phyloP scores from a whole-genome alignment of 2,888 invertebrate genomes.

The Neocrepidodera transversa region DNA sequence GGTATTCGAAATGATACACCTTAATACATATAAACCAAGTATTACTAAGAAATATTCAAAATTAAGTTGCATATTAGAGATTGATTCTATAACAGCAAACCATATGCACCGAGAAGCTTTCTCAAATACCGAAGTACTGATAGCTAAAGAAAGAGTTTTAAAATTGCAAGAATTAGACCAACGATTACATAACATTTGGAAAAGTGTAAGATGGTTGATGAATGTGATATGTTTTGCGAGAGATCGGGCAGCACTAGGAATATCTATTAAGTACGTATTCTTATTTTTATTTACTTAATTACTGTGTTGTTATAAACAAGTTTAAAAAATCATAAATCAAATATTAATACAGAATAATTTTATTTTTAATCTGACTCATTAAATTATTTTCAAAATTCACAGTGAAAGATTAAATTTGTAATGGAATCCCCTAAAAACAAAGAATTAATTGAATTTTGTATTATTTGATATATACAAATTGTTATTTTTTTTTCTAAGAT shows the following conservation, averaged over 20 bases:
- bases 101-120: constrained; percentile 95
- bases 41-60: constrained; percentile 91
- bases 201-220: constrained; percentile 94
- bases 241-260: constrained; percentile 68
- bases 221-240: constrained; percentile 94
- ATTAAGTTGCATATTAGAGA: constrained; percentile 90
- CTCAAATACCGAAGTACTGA: constrained; percentile 84
- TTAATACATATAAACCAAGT: constrained; percentile 91
- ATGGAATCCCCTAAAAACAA: too few relatives aligned
- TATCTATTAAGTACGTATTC: constrained; percentile 50
- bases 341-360: too few relatives aligned
- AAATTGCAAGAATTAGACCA: constrained; percentile 85
- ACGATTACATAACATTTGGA: constrained; percentile 90
- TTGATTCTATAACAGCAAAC: constrained; percentile 90
- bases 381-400: too few relatives aligned
- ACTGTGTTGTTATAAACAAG: neutral
- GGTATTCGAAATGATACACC: constrained; percentile 93
- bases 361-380: too few relatives aligned
- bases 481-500: too few relatives aligned
- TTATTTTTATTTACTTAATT: neutral
- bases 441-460: too few relatives aligned
- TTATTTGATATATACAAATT: too few relatives aligned
- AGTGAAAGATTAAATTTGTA: too few relatives aligned
- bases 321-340: too few relatives aligned
- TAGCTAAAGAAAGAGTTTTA: constrained; percentile 83